Evolutionary conservation across 2,113 vertebrate genomes (phyloP), one percentile per base, ranked within the genome.

Genomic region (Antechinus flavipes): DNA sequence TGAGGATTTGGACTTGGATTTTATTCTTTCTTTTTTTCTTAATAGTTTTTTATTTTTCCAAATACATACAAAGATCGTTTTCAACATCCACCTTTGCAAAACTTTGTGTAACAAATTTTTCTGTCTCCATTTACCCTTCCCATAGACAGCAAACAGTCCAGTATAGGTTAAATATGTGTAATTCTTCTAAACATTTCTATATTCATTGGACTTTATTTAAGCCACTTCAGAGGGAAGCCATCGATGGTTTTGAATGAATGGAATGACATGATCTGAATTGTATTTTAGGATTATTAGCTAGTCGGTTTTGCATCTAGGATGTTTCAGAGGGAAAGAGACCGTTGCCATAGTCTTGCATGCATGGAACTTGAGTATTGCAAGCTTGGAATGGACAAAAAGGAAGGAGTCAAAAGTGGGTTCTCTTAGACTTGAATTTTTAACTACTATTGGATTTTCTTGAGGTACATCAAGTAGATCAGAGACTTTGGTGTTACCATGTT

Each of bases 391-490:
- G 30, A 68, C 61, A 68, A 27, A 25, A 58, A 61, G 27, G 27
- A 68, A 55, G 61, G 61, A 14, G 12, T 68, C 61, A 35, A 35
- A 35, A 68, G 30, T 68, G 61, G 35, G 16, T 30, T 68, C 26
- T 27, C 11, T 61, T 25, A 61, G 27, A 61, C 0, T 90, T 56
- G 47, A 11, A 49, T 91, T 47, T 27, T 94, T 91, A 93, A 19
- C n/a, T 68, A 7, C 94, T 92, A 91, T 46, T 50, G 49, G 93
- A 84, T 94, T 76, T 76, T 61, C 52, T 94, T 92, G 91, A 50
- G n/a, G 7, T 94, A 91, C 84, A 35, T 92, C 93, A 90, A 52
- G 58, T 95, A 93, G 19, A 27, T 93, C 52, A 91, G 47, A 54
- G 54, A 23, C 53, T 96, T 93, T 94, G 56, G 90, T 96, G 8